Conservation (phyloP, 2,113 vertebrate genomes). For the Apteryx mantelli region DNA sequence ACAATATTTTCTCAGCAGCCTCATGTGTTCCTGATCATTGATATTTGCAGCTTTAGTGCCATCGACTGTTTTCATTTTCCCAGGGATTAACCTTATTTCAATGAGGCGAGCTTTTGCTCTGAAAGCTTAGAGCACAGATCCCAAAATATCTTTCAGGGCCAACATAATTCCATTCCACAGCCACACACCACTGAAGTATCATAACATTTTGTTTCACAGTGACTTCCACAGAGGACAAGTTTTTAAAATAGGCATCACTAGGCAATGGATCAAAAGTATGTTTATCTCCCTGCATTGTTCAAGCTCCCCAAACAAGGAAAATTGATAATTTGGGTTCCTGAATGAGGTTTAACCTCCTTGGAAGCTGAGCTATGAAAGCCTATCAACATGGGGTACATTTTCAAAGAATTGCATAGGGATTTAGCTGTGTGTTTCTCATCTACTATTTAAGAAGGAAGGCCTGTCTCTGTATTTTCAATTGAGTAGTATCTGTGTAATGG, state of each 20-base stretch:
- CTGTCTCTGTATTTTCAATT: background rate
- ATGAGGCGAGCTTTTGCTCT: slow-evolving; percentile 1
- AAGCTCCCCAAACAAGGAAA: slow-evolving; percentile 36
- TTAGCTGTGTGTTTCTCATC: background rate
- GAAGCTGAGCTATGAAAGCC: slow-evolving; percentile 25
- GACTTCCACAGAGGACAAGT: background rate
- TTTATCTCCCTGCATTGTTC: slow-evolving; percentile 41
- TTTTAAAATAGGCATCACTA: slow-evolving; percentile 28
- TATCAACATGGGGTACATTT: background rate
- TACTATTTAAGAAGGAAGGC: background rate
- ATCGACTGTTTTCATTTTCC: slow-evolving; percentile 37
- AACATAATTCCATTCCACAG: background rate
- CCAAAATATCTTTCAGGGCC: slow-evolving; percentile 19
- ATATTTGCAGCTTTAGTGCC: slow-evolving; percentile 47
- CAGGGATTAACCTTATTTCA: slow-evolving; percentile 21
- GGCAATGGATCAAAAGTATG: slow-evolving; percentile 37
- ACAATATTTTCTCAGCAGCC: background rate
- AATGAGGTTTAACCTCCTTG: slow-evolving; percentile 37
- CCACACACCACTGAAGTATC: background rate
- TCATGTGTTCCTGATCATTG: slow-evolving; percentile 20
- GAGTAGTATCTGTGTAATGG: background rate
- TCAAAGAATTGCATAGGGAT: background rate
- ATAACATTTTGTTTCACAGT: background rate
- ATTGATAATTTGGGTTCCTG: slow-evolving; percentile 42
- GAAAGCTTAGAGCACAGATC: slow-evolving; percentile 10